Conservation (phyloP, 1,140 invertebrate genomes). For the Lamellibrachia luymesi region DNA sequence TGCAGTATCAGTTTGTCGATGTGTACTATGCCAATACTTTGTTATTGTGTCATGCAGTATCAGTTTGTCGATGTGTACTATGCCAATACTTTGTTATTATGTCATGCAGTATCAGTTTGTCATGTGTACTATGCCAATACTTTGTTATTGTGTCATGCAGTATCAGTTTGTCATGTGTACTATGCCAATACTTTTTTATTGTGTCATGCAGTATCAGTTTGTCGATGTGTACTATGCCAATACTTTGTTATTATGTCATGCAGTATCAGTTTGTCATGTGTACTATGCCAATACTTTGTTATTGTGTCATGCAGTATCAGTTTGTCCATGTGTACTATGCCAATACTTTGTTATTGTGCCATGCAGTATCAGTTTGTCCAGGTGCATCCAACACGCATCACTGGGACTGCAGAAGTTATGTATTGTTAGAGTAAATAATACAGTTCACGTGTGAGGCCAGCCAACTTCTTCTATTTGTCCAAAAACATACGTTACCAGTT, state of each 20-base stretch:
- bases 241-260: background rate
- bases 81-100: too few species aligned
- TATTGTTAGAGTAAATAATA: background rate
- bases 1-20: background rate
- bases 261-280: too few species aligned
- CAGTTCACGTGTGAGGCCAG: background rate
- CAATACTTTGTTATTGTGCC: background rate
- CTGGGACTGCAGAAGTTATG: background rate
- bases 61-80: too few species aligned
- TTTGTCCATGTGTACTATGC: too few species aligned
- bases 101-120: too few species aligned
- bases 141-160: too few species aligned
- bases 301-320: background rate
- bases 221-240: too few species aligned
- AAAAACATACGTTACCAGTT: too few species aligned
- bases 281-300: background rate
- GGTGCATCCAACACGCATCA: background rate
- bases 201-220: background rate
- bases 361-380: background rate
- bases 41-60: too few species aligned
- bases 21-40: too few species aligned
- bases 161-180: too few species aligned
- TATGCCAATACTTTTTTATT: background rate
- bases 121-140: too few species aligned
- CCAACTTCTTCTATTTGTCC: background rate